These are phyloP conservation scores for Lycocorax pyrrhopterus DNA, from an alignment of 2,113 vertebrate genomes.

Conservation along the genomic window DNA sequence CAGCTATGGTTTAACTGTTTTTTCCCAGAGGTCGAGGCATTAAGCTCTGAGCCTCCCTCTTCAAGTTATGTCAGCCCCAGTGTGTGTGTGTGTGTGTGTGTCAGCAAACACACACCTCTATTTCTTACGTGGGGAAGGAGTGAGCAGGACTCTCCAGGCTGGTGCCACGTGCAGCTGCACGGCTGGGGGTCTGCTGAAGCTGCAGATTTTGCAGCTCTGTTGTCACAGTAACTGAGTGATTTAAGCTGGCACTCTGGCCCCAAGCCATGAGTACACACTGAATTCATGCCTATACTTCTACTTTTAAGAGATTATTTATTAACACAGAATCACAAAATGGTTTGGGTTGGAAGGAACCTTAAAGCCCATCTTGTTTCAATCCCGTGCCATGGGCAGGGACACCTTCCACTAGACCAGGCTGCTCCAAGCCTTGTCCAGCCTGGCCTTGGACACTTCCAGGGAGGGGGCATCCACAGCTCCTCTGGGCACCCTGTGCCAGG, in stretches of 20 bases:
- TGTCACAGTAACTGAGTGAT: neutral
- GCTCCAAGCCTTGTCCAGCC: neutral
- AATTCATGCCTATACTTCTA: neutral
- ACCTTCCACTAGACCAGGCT: accelerated
- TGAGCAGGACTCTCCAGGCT: neutral
- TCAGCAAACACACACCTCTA: neutral
- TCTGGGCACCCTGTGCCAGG: neutral
- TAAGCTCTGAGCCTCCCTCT: neutral
- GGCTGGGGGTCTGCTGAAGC: neutral
- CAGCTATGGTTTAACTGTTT: neutral
- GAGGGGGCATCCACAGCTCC: neutral
- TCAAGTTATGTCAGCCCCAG: neutral
- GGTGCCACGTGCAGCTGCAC: neutral
- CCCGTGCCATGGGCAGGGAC: neutral
- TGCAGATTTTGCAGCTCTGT: neutral
- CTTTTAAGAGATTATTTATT: neutral
- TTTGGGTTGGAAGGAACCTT: neutral
- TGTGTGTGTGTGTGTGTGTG: no score
- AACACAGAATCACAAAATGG: neutral
- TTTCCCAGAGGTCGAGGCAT: accelerated
- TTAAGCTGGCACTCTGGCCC: neutral
- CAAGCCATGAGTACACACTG: accelerated
- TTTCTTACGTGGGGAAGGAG: neutral
- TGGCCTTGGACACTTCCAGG: neutral
- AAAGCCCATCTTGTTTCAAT: neutral